Conservation (phyloP, 1,140 invertebrate genomes). For the Panagrolaimus sp. region DNA sequence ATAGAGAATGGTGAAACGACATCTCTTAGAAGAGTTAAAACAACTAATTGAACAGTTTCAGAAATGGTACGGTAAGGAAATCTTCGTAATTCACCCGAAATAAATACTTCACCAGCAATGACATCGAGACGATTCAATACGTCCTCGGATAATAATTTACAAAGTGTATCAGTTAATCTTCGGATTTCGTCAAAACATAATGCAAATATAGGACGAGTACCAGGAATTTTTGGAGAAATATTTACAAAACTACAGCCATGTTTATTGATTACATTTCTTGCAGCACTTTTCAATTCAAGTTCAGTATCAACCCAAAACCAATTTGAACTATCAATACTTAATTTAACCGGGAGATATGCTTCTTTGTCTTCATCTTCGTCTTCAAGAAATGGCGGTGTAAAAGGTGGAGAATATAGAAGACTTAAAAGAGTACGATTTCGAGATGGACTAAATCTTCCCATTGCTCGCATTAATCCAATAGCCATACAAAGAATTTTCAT, state of each 20-base stretch:
- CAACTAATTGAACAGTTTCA: not conserved
- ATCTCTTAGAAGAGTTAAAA: not conserved
- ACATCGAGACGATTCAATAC: not conserved
- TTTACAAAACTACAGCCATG: conserved; percentile 14
- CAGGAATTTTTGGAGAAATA: conserved; percentile 13
- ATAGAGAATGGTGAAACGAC: conserved; percentile 3
- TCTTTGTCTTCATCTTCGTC: not conserved
- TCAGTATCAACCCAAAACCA: not conserved
- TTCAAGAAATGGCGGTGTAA: conserved; percentile 9
- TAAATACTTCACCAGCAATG: not conserved
- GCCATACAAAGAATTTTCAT: conserved; percentile 49
- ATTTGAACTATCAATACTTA: conserved; percentile 2
- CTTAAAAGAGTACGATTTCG: conserved; percentile 32
- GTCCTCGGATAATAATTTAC: not conserved
- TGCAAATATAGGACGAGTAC: conserved; percentile 10
- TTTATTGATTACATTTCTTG: not conserved
- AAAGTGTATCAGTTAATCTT: not conserved
- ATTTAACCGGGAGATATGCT: conserved; percentile 11
- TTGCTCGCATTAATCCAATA: conserved; percentile 44
- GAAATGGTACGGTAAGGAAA: not conserved
- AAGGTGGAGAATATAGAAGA: conserved; percentile 42
- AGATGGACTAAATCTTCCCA: conserved; percentile 31
- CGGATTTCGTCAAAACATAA: conserved; percentile 7
- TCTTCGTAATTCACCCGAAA: conserved; percentile 16
- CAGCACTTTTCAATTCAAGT: not conserved